Conservation (phyloP, 2,113 vertebrate species). For the Xenus cinereus region DNA sequence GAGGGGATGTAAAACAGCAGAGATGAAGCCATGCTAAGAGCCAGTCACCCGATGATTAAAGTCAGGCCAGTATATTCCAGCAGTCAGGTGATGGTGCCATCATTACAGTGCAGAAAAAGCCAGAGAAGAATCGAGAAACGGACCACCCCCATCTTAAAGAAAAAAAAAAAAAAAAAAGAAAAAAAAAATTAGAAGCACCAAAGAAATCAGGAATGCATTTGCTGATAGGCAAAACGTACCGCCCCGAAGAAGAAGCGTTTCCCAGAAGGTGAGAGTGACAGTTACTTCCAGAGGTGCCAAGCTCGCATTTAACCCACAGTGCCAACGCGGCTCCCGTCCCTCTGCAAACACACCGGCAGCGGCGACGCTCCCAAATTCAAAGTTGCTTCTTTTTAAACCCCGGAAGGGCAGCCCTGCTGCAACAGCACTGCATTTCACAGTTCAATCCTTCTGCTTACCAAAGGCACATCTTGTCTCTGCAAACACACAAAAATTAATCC, state of each 20-base stretch:
- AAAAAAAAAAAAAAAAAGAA: neutral
- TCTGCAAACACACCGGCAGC: neutral
- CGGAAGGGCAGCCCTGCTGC: neutral
- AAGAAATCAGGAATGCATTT: neutral
- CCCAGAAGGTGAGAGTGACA: neutral
- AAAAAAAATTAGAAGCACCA: slow-evolving; percentile 18
- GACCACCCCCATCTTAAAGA: slow-evolving; percentile 51
- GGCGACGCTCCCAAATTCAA: neutral
- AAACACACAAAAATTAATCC: neutral
- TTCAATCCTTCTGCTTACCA: neutral
- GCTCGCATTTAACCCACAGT: neutral
- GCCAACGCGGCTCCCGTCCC: neutral
- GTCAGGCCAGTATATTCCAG: slow-evolving; percentile 60
- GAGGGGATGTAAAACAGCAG: slow-evolving; percentile 49
- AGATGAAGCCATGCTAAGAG: slow-evolving; percentile 48
- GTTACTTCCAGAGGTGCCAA: neutral
- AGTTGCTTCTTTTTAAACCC: neutral
- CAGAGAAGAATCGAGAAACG: slow-evolving; percentile 64
- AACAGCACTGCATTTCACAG: neutral
- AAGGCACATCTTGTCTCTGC: neutral
- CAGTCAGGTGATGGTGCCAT: slow-evolving; percentile 68
- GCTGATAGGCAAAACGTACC: neutral
- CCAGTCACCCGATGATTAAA: slow-evolving; percentile 64
- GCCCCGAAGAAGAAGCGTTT: neutral
- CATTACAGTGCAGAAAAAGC: slow-evolving; percentile 64